These are phyloP conservation scores for Perodicticus potto DNA, from an alignment of 2,797 vertebrate genomes.

Conservation along the genomic window DNA sequence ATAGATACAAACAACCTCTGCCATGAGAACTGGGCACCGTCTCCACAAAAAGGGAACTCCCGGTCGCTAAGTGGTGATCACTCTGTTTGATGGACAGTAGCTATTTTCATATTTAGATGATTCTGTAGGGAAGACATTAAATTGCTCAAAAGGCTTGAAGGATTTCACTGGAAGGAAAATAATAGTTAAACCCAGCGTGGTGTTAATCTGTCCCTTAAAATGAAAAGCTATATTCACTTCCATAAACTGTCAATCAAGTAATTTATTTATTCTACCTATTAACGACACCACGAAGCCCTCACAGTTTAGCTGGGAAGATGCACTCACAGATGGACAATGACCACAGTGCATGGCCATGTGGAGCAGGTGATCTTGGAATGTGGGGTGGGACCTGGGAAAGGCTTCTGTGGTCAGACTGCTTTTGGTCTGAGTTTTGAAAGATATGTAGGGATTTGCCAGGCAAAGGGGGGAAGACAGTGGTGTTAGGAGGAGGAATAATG, in stretches of 20 bases:
- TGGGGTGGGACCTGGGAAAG: not conserved
- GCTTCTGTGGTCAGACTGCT: not conserved
- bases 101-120: conserved; percentile 4
- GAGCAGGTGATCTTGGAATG: not conserved
- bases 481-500: not conserved
- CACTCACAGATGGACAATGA: not conserved
- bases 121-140: not conserved
- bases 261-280: not conserved
- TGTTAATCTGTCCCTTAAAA: conserved; percentile 47
- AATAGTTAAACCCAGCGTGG: not conserved
- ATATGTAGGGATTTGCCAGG: not conserved
- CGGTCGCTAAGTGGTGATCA: rapidly evolving
- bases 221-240: conserved; percentile 28
- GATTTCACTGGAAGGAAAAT: conserved; percentile 1
- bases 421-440: not conserved
- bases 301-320: rapidly evolving
- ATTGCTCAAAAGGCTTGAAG: conserved; percentile 1
- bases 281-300: not conserved
- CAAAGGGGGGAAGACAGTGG: not conserved
- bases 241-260: conserved; percentile 47
- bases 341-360: rapidly evolving
- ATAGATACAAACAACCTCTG: rapidly evolving
- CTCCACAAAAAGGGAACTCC: not conserved
- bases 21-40: not conserved
- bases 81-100: not conserved